Evolutionary conservation across 2,113 vertebrate genomes (phyloP).

Genomic region (Lathamus discolor): DNA sequence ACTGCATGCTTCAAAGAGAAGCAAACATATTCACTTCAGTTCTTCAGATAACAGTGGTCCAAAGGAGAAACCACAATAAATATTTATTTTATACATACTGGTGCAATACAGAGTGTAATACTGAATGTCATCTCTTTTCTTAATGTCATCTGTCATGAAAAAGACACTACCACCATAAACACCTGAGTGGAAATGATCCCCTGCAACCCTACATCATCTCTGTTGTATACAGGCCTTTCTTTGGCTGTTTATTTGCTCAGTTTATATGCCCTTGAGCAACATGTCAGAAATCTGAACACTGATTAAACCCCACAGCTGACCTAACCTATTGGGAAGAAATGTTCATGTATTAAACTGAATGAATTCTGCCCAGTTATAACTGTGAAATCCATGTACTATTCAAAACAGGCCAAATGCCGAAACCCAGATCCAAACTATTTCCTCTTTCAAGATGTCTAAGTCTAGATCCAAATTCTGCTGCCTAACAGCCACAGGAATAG

Average conservation of each 20-base stretch:
- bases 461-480: neutral
- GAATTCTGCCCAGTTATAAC: constrained; percentile 14
- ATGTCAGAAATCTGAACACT: constrained; percentile 37
- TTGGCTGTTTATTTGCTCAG: constrained; percentile 44
- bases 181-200: constrained; percentile 52
- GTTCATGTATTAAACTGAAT: neutral
- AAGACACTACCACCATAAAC: constrained; percentile 48
- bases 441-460: neutral
- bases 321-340: constrained; percentile 55
- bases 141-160: constrained; percentile 37
- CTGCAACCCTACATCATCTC: constrained; percentile 40
- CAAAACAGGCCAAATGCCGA: constrained; percentile 6
- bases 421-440: neutral
- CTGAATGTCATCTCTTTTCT: constrained; percentile 11
- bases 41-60: neutral
- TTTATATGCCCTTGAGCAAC: constrained; percentile 39
- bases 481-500: neutral
- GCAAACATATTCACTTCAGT: neutral
- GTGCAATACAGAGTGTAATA: neutral
- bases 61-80: constrained; percentile 13
- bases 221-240: constrained; percentile 7
- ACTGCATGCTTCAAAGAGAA: neutral
- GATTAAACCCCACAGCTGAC: constrained; percentile 66
- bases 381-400: constrained; percentile 2
- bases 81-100: neutral